Evolutionary conservation across 1,140 invertebrate genomes (phyloP), one percentile per base, ranked within the genome.

Genomic region (Condylostylus longicornis): DNA sequence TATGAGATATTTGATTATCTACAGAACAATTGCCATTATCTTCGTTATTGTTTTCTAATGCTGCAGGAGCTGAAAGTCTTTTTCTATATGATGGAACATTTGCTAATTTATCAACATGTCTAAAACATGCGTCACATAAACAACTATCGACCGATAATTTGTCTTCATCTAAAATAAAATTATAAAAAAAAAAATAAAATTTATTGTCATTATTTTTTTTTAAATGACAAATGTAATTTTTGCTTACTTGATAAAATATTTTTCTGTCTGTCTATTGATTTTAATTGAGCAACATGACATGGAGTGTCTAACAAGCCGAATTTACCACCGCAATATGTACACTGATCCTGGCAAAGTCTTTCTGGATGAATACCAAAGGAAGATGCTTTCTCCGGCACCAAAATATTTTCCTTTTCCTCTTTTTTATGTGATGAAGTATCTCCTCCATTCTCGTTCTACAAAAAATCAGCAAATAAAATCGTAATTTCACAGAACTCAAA

Each of bases 331-430:
- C 82, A 87, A 49, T 84, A 85, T 45, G 75, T 80, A 53, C 82
- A 87, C 43, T 83, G 77, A 54, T 85, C 81, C 45, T 75, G 73
- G 53, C 82, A 87, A 3, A 81, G 51, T 9, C 81, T 58, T 2
- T 71, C 80, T 1, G 81, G 81, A 64, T 85, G 82, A 45, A 86
- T 83, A 40, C 78, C 80, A 54, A 84, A 86, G 0, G 80, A 83
- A 2, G 80, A 82, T 12, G 79, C 80, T 61, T 85, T 85, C 58
- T 86, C 82, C 12, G 82, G 82, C 44, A 87, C 84, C 9, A 85
- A 75, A 39, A 85, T 69, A 41, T 74, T 75, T 27, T 71, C 65
- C 31, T 71, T 70, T 18, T 58, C 60, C 36, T 69, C 66, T 50
- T 74, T 74, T 8, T 78, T 75, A 8, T 64, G 62, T 7, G 69